phyloP scores from a whole-genome alignment of 2,113 vertebrate species.

The Austrofundulus limnaeus region DNA sequence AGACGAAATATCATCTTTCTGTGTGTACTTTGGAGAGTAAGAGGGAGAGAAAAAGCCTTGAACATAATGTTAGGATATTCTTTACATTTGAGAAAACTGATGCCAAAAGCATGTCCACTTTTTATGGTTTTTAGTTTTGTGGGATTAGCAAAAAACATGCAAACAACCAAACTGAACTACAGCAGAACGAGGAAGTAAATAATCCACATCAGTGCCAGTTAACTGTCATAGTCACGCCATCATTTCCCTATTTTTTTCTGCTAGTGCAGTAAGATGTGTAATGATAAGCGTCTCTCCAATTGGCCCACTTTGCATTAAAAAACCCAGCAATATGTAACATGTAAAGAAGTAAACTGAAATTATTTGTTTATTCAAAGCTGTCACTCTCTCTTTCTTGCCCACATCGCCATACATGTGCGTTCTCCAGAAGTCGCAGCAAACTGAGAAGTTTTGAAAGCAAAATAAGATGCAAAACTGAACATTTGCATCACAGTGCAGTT shows the following conservation, averaged over 20 bases:
- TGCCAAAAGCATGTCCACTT: constrained; percentile 10
- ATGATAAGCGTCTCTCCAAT: constrained; percentile 65
- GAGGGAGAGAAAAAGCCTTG: neutral
- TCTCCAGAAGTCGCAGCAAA: constrained; percentile 41
- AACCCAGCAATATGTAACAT: constrained; percentile 44
- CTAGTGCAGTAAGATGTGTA: constrained; percentile 27
- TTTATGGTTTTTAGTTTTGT: constrained; percentile 18
- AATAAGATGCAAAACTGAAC: constrained; percentile 76
- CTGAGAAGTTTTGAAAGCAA: constrained; percentile 74
- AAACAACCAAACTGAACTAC: constrained; percentile 51
- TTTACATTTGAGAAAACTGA: constrained; percentile 4
- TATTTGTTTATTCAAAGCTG: constrained; percentile 81
- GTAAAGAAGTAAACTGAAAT: constrained; percentile 46
- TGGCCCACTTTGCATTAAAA: constrained; percentile 73
- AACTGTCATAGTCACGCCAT: constrained; percentile 68
- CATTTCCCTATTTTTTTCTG: constrained; percentile 73
- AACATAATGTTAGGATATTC: too few relatives aligned
- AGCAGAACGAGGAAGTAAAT: constrained; percentile 68
- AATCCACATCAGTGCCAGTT: constrained; percentile 15
- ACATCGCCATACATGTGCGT: constrained; percentile 4
- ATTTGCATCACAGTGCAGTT: constrained; percentile 76
- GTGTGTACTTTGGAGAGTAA: constrained; percentile 1
- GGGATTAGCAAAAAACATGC: constrained; percentile 33
- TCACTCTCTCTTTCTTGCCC: constrained; percentile 48
- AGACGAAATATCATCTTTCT: constrained; percentile 24